These are phyloP conservation scores for Eupithecia exiguata DNA, from an alignment of 2,888 invertebrate genomes.

Conservation along the genomic window DNA sequence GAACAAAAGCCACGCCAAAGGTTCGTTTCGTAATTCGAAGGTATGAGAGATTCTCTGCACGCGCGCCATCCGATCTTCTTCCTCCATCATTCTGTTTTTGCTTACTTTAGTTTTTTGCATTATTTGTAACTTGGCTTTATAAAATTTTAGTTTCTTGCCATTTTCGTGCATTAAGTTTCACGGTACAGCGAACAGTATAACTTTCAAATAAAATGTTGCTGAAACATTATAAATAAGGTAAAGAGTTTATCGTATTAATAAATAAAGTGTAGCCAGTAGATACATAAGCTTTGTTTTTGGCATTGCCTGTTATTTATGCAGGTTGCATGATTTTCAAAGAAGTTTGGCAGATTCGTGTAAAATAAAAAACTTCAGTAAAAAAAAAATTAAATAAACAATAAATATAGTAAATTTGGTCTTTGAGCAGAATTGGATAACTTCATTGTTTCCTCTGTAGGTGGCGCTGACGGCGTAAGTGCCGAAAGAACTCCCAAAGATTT, in stretches of 20 bases:
- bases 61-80: slow-evolving; percentile 51
- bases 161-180: slow-evolving; percentile 1
- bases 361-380: not conserved
- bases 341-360: not conserved
- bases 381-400: too few species aligned
- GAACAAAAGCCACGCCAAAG: slow-evolving; percentile 49
- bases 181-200: not conserved
- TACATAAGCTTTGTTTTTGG: not conserved
- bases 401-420: too few species aligned
- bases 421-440: too few species aligned
- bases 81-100: slow-evolving; percentile 31
- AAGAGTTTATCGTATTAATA: too few species aligned
- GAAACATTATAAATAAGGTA: not conserved
- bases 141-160: not conserved
- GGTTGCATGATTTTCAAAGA: not conserved
- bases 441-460: too few species aligned
- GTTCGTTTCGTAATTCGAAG: slow-evolving; percentile 36
- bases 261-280: not conserved
- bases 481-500: too few species aligned
- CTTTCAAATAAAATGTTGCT: not conserved
- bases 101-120: slow-evolving; percentile 25
- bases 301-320: not conserved
- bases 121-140: slow-evolving; percentile 7
- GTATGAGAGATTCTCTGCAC: slow-evolving; percentile 58
- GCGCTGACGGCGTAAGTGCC: too few species aligned